Evolutionary conservation across 2,113 vertebrate species (phyloP), one percentile per base, ranked within the genome.

Genomic region (Siniperca chuatsi): DNA sequence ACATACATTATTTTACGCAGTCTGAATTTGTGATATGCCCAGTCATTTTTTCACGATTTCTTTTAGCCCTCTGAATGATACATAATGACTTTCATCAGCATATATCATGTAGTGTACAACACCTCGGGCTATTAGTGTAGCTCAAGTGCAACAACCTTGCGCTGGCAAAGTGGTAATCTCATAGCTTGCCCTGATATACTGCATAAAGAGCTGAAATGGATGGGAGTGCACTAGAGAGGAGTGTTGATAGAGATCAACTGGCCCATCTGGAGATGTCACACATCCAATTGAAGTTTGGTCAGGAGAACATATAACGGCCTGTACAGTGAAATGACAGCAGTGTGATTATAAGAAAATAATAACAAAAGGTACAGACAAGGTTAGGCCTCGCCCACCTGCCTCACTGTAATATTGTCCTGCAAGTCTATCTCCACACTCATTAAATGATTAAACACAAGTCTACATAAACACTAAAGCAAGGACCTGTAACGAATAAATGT

Each of bases 201-300:
- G 35, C 61, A 18, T 61, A 1, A 12, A 13, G 21, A 40, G 55
- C 37, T 48, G 12, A 67, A n/a, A 60, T 25, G 35, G 46, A 61
- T 54, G n/a, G 21, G n/a, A 25, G 54, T 8, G 69, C 35, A 50
- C 12, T 4, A 21, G 37, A 23, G 58, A 62, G 11, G 29, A 29
- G 21, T 25, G 68, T 42, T 77, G 50, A 37, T 48, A 44, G 52
- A 61, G 58, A 67, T 52, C 62, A 8, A 77, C 61, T 55, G 62
- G 23, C n/a, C 21, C 65, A 60, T 13, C 33, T 72, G 78, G 50
- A 46, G 42, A 42, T 48, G 64, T 70, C 37, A 60, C 29, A 46
- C 8, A 6, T 20, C 20, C 25, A 48, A 9, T 33, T 33, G 10
- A 68, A 75, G 23, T 68, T 11, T 46, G 73, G 58, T 44, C 21